Base-by-base conservation (phyloP, 2,888 invertebrate genomes). In the Andrena bicolor region DNA sequence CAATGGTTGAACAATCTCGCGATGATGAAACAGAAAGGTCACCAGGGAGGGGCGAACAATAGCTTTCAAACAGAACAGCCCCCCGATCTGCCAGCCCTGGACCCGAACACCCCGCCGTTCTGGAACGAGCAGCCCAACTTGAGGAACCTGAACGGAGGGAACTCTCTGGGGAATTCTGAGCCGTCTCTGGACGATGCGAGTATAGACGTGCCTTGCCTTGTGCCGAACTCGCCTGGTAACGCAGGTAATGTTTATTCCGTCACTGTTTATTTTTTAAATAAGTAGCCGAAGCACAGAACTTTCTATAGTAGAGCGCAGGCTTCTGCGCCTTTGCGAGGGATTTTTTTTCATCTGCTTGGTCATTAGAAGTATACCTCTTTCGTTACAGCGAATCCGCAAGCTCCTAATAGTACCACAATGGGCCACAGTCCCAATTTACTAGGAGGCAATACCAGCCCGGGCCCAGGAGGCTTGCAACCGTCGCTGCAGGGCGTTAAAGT, bases 401-500 rank as follows among this genome's bases (percentile, higher is more conserved):
- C 92, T 80, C 86, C 92, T 82, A 90, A 91, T 80, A 92, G 91
- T 86, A 86, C 92, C 56, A 89, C 91, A 28, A 92, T 94, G 91
- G 93, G 93, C 41, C 94, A 94, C 70, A 94, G 93, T 92, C 94
- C 94, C 76, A 93, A 92, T 90, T 89, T 93, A 83, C 86, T 93
- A 86, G 93, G 93, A 85, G 93, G 92, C 61, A 90, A 95, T 69
- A 95, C 95, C 86, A 95, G 95, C 91, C 95, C 95, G 80, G 94
- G 95, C 89, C 95, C 95, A 70, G 95, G 95, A 80, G 92, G 95
- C 80, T 94, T 95, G 88, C 96, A 96, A 89, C 96, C 96, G 91
- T 96, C 96, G 30, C 92, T 96, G 85, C 96, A 96, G 94, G 96
- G 95, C 88, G 97, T 98, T 64, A 98, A 98, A 96, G 97, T 98